Conservation (phyloP, 2,888 invertebrate genomes). For the Drosophila testacea region DNA sequence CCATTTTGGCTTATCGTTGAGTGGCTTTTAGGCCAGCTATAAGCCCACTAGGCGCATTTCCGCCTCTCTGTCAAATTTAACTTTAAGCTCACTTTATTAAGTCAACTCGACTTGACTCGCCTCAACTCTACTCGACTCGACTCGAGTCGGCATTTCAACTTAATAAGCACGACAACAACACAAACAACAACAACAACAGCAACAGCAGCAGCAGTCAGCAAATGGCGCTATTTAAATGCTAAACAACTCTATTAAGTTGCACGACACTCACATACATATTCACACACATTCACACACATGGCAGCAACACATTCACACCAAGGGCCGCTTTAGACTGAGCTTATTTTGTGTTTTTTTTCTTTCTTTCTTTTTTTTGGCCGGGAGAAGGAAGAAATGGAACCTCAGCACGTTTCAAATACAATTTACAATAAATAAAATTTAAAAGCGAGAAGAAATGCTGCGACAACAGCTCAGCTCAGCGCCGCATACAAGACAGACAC, state of each 20-base stretch:
- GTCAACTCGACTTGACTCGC: slow-evolving; percentile 51
- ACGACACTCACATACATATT: slow-evolving; percentile 63
- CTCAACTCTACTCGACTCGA: slow-evolving; percentile 24
- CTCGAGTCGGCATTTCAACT: slow-evolving; percentile 63
- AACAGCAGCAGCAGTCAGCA: slow-evolving; percentile 36
- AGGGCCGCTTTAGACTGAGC: slow-evolving; percentile 45
- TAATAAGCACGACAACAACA: slow-evolving; percentile 67
- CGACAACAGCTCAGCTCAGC: slow-evolving; percentile 42
- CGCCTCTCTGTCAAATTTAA: slow-evolving; percentile 35
- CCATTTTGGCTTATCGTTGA: slow-evolving; percentile 59
- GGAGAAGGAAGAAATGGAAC: slow-evolving; percentile 61
- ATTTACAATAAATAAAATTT: slow-evolving; percentile 81
- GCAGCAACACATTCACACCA: slow-evolving; percentile 40
- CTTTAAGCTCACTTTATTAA: slow-evolving; percentile 78
- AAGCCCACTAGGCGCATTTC: slow-evolving; percentile 50
- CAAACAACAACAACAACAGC: slow-evolving; percentile 24
- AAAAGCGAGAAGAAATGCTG: slow-evolving; percentile 72
- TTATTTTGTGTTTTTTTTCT: slow-evolving; percentile 24
- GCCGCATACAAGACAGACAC: slow-evolving; percentile 40
- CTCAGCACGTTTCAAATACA: slow-evolving; percentile 81
- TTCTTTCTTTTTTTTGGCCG: slow-evolving; percentile 5
- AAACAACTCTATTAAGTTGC: slow-evolving; percentile 80
- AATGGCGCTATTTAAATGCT: slow-evolving; percentile 78
- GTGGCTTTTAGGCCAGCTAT: slow-evolving; percentile 38
- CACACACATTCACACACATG: slow-evolving; percentile 37